Conservation (phyloP, 2,888 invertebrate species). For the Linyphia triangularis region DNA sequence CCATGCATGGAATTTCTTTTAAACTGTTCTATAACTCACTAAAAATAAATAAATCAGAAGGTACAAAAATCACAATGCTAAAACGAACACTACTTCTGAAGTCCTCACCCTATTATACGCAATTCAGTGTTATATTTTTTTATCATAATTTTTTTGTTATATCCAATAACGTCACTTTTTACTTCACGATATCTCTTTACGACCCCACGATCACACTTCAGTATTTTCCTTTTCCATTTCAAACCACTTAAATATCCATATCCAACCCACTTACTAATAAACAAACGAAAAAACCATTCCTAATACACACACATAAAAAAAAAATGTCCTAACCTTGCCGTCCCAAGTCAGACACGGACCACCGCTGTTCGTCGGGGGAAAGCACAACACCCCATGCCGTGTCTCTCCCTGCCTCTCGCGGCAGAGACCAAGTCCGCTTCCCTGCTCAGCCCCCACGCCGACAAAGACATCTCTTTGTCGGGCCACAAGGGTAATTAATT, state of each 20-base stretch:
- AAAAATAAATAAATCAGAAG: too few relatives aligned
- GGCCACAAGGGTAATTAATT: constrained; percentile 28
- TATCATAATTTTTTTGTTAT: too few relatives aligned
- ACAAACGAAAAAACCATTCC: background rate
- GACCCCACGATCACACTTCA: background rate
- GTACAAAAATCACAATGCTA: too few relatives aligned
- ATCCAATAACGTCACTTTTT: background rate
- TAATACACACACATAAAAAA: background rate
- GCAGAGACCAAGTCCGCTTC: constrained; percentile 27
- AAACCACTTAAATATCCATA: background rate
- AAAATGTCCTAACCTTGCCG: constrained; percentile 30
- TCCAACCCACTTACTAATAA: background rate
- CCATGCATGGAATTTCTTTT: too few relatives aligned
- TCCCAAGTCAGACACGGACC: constrained; percentile 29
- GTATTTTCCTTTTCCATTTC: background rate
- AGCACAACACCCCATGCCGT: constrained; percentile 27
- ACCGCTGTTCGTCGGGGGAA: constrained; percentile 49
- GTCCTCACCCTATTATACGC: too few relatives aligned
- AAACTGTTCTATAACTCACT: too few relatives aligned
- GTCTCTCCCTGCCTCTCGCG: constrained; percentile 46
- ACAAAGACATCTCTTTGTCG: constrained; percentile 56
- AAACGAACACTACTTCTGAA: too few relatives aligned
- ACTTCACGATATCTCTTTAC: too few relatives aligned
- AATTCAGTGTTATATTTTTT: too few relatives aligned
- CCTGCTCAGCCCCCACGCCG: constrained; percentile 40